Percentiles rank a stretch among this genome's conserved stretches.
These are phyloP conservation scores for Pyrochroa serraticornis DNA, from an alignment of 2,888 invertebrate species.

Conservation along the genomic window DNA sequence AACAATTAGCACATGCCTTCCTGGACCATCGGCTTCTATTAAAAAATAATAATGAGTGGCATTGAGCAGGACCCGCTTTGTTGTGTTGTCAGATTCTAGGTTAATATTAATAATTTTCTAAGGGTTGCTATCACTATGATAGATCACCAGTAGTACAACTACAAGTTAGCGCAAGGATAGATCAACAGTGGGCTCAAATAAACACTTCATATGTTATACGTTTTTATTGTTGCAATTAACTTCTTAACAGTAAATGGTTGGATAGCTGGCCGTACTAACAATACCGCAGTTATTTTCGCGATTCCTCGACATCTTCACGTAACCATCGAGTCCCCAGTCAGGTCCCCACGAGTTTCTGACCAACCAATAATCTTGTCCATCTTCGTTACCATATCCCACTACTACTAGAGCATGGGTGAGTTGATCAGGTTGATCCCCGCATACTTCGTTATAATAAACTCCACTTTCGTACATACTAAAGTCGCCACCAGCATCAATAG, in stretches of 20 bases:
- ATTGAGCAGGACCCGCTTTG: no score
- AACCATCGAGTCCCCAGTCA: slow-evolving; percentile 45
- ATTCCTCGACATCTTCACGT: slow-evolving; percentile 43
- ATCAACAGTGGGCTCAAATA: no score
- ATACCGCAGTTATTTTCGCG: slow-evolving; percentile 80
- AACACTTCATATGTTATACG: no score
- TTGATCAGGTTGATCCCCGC: slow-evolving; percentile 58
- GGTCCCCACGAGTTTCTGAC: slow-evolving; percentile 71
- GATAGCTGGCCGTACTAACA: slow-evolving; percentile 79
- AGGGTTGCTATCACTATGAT: no score
- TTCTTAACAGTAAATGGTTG: slow-evolving; percentile 46
- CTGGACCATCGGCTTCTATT: no score
- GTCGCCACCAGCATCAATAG: slow-evolving; percentile 74
- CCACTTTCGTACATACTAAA: slow-evolving; percentile 83
- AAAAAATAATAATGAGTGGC: no score
- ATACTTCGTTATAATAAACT: slow-evolving; percentile 75
- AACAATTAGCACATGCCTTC: no score
- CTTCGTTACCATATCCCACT: slow-evolving; percentile 73
- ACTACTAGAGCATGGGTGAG: slow-evolving; percentile 83
- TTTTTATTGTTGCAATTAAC: no score
- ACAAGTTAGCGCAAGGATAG: no score
- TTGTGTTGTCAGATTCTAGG: no score
- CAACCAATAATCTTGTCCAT: slow-evolving; percentile 67
- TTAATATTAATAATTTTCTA: no score
- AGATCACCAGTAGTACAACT: no score